phyloP scores from a whole-genome alignment of 2,888 invertebrate genomes.

The Parasteatoda lunata region DNA sequence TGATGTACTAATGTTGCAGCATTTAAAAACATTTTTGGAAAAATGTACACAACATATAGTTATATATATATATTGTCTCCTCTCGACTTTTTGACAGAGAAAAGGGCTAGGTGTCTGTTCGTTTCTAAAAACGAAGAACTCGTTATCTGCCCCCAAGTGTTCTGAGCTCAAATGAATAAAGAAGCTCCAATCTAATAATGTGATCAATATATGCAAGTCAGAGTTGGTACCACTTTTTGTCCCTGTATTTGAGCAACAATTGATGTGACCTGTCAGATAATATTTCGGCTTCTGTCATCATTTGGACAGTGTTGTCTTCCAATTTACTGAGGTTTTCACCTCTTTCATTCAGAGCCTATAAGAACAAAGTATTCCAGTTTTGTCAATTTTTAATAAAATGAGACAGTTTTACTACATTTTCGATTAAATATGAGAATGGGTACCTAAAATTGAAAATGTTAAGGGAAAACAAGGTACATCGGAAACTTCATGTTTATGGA shows the following conservation, averaged over 20 bases:
- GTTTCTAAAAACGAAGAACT: constrained; percentile 51
- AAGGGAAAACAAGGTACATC: too few species aligned
- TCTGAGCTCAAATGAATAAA: constrained; percentile 56
- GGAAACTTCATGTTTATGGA: too few species aligned
- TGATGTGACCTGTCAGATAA: constrained; percentile 91
- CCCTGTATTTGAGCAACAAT: constrained; percentile 97
- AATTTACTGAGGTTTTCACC: constrained; percentile 93
- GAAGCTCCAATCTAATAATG: constrained; percentile 60
- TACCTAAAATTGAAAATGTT: too few species aligned
- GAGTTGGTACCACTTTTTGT: constrained; percentile 99
- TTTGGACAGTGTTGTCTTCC: constrained; percentile 92
- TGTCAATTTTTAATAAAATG: too few species aligned
- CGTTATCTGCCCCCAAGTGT: constrained; percentile 26
- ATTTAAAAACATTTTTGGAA: constrained; percentile 62
- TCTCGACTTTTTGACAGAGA: constrained; percentile 52
- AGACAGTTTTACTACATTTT: too few species aligned
- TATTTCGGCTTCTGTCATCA: constrained; percentile 90
- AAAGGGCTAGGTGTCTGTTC: constrained; percentile 54
- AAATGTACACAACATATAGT: constrained; percentile 64
- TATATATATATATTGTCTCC: constrained; percentile 4
- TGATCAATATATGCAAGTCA: constrained; percentile 77
- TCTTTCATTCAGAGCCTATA: constrained; percentile 91
- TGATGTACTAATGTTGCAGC: constrained; percentile 50
- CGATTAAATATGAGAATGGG: too few species aligned
- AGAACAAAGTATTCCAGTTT: background rate